Base-by-base conservation (phyloP, 2,888 invertebrate species). In the Drosophila rubida region DNA sequence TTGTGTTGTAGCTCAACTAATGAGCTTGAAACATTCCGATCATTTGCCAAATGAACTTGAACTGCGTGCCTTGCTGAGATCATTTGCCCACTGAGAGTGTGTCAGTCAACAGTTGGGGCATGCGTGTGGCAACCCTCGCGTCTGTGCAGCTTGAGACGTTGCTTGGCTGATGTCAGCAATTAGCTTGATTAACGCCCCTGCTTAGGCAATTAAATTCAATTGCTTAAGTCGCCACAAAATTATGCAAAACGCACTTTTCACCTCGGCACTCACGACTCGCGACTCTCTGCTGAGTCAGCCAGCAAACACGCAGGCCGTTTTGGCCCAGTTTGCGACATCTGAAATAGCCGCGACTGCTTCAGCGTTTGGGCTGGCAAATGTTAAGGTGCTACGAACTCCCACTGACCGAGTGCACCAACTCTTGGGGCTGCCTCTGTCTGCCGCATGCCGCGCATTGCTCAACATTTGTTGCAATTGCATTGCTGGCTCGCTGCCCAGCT, bases 341-440 rank as follows among this genome's bases (percentile, higher is more conserved):
- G n/a, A 39, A 46, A 55, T 49, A 58, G 11, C 13, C 30, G n/a
- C 32, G 23, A 55, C 45, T 30, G 37, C 39, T 48, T 30, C n/a
- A n/a, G 41, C 16, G 51, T 41, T 41, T 41, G 25, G 50, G 50
- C 37, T 13, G 27, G 46, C 35, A 48, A 80, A 80, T 80, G 82
- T 63, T 71, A 81, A 70, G 82, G 76, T 74, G 77, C 79, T 81
- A 76, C 57, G 82, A 81, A 81, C 82, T 81, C 77, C 61, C 69
- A 66, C 66, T 76, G 76, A 78, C 79, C 76, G 80, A 78, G 68
- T 80, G 66, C 64, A 46, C 37, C 48, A 60, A 39, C 27, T 51
- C 48, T 50, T 14, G 25, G 37, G 22, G 13, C 19, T 23, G 9
- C 19, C 16, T 14, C 41, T 23, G 53, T 61, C 66, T 64, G 64